Evolutionary conservation across 2,113 vertebrate genomes (phyloP), one percentile per base, ranked within the genome.

Genomic region (Eublepharis macularius): DNA sequence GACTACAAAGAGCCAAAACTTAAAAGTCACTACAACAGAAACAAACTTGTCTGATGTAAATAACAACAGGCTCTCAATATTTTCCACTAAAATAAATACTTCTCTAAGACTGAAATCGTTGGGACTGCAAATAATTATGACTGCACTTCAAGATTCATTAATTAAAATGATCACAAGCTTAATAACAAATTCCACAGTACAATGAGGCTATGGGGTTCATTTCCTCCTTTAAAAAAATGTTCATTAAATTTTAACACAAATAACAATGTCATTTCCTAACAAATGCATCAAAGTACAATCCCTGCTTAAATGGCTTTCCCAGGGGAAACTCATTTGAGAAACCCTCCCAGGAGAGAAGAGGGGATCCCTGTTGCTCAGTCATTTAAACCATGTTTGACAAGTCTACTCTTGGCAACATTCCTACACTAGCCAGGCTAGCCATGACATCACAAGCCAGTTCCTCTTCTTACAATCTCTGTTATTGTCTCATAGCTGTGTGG

Each of bases 381-480:
- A 41, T 86, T 90, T 92, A 90, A 91, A 68, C 54, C 13, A 79
- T 68, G 34, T 16, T 87, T 70, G 43, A 85, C 19, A 88, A 79
- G 60, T 79, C 49, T 43, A 76, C 74, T 41, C 54, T 79, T 91
- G 86, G 68, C 84, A 91, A 86, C 66, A 92, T 88, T 90, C 32
- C 66, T n/a, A 0, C 54, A 81, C 4, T 19, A 77, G 78, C 85
- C 78, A 45, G 63, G 80, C 54, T 75, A 90, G 80, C 43, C 78
- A 72, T 87, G 78, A 92, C 86, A 77, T 75, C 85, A 69, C 86
- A 89, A 65, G 82, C 73, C 43, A 81, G 78, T 68, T 39, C 85
- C 72, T 81, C 45, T 39, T 92, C 91, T 92, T 82, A 86, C 43
- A 89, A 93, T 90, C 80, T 86, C 66, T 90, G 87, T 43, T 93